Evolutionary conservation across 2,888 invertebrate genomes (phyloP).

Genomic region (Lithophane semibrunnea): DNA sequence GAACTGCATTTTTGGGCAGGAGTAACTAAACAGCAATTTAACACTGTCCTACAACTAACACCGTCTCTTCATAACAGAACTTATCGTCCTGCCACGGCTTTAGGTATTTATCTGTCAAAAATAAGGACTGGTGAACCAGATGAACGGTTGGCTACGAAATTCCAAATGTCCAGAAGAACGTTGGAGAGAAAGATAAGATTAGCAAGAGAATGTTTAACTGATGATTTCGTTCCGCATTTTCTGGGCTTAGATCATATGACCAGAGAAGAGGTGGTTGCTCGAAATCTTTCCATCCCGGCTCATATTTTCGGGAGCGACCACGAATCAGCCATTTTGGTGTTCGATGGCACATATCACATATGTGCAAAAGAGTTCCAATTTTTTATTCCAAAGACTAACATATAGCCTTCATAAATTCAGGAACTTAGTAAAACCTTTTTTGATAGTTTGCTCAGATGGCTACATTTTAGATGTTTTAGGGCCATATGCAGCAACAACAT

Average conservation of each 20-base stretch:
- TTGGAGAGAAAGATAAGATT: constrained; percentile 13
- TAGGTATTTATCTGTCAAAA: background rate
- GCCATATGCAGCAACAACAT: constrained; percentile 36
- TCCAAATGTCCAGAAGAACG: constrained; percentile 12
- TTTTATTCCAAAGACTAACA: no score
- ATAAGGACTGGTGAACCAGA: constrained; percentile 16
- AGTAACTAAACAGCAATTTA: no score
- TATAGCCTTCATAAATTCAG: no score
- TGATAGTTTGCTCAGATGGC: constrained; percentile 40
- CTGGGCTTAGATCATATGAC: constrained; percentile 14
- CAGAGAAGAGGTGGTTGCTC: background rate
- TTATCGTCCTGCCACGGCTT: background rate
- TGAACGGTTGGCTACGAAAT: constrained; percentile 7
- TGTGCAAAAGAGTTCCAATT: no score
- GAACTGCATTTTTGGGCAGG: no score
- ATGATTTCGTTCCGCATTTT: constrained; percentile 23
- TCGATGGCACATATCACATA: background rate
- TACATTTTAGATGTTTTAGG: constrained; percentile 31
- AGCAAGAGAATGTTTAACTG: constrained; percentile 23
- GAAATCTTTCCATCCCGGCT: constrained; percentile 4
- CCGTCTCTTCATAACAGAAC: background rate
- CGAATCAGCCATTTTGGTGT: background rate
- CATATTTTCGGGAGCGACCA: background rate
- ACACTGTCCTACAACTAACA: no score
- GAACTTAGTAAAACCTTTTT: constrained; percentile 26